Evolutionary conservation across 2,797 vertebrate species (phyloP).

Genomic region (Fundulus diaphanus): DNA sequence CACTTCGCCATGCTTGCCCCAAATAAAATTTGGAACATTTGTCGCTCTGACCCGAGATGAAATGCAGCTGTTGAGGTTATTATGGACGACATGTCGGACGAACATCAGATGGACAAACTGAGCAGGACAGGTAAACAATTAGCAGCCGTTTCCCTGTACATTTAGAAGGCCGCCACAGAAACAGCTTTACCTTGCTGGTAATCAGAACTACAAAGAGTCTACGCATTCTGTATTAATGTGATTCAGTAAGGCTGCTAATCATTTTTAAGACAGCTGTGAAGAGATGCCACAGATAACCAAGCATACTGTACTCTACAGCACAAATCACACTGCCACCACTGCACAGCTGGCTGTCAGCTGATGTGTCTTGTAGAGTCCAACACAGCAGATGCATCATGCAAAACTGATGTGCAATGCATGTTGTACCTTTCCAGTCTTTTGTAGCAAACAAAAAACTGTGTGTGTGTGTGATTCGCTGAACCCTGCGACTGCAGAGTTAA

Average conservation of each 20-base stretch:
- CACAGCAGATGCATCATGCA: neutral
- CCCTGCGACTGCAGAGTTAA: conserved; percentile 19
- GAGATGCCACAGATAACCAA: conserved; percentile 49
- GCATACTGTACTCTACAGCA: conserved; percentile 43
- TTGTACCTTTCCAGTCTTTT: conserved; percentile 4
- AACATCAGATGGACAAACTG: conserved; percentile 67
- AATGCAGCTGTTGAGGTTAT: conserved; percentile 71
- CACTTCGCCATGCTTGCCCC: conserved; percentile 41
- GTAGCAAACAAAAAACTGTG: neutral
- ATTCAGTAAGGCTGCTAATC: conserved; percentile 71
- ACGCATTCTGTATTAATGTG: conserved; percentile 10
- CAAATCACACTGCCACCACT: conserved; percentile 68
- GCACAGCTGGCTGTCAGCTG: conserved; percentile 47
- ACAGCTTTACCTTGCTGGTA: conserved; percentile 16
- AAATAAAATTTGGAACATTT: conserved; percentile 58
- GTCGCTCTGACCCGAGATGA: conserved; percentile 61
- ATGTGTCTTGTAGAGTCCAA: conserved; percentile 18
- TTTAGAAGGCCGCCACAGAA: conserved; percentile 25
- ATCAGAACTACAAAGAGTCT: conserved; percentile 21
- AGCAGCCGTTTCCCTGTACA: conserved; percentile 82
- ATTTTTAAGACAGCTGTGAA: conserved; percentile 60
- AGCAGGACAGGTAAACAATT: conserved; percentile 84
- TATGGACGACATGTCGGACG: conserved; percentile 54
- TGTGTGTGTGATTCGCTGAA: conserved; percentile 17
- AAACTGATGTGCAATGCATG: neutral